phyloP scores from a whole-genome alignment of 2,888 invertebrate species.

The Eupsilia transversa region DNA sequence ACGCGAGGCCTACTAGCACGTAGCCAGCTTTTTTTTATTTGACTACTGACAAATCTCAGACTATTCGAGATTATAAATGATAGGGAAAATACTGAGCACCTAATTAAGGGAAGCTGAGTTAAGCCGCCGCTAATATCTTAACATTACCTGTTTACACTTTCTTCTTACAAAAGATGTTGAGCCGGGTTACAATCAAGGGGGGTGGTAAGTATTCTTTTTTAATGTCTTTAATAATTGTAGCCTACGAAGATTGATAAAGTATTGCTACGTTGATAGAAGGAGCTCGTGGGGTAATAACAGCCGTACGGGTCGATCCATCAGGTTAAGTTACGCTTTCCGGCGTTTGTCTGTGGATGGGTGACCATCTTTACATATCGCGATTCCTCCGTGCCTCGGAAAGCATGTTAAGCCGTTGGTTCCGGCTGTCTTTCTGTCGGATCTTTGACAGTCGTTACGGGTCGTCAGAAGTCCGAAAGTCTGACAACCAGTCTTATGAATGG shows the following conservation, averaged over 20 bases:
- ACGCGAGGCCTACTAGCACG: not conserved
- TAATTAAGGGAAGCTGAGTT: conserved; percentile 72
- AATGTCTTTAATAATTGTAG: conserved; percentile 23
- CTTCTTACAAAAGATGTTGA: conserved; percentile 39
- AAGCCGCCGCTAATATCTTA: conserved; percentile 67
- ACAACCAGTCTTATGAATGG: not conserved
- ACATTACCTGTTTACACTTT: conserved; percentile 67
- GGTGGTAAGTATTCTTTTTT: conserved; percentile 11
- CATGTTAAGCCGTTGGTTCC: too few species aligned
- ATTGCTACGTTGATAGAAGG: not conserved
- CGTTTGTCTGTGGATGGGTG: too few species aligned
- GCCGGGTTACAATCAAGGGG: conserved; percentile 29
- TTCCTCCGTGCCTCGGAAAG: too few species aligned
- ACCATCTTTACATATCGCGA: too few species aligned
- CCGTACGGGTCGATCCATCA: too few species aligned
- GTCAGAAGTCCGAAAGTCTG: too few species aligned
- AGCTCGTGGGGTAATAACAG: too few species aligned
- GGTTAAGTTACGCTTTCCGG: too few species aligned
- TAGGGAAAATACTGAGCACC: conserved; percentile 70
- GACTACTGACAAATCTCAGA: conserved; percentile 62
- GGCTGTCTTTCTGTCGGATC: too few species aligned
- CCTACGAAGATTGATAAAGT: conserved; percentile 2
- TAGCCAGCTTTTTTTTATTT: conserved; percentile 47
- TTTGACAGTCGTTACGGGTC: too few species aligned
- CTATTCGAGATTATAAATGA: conserved; percentile 68